These are phyloP conservation scores for Gambelia wislizenii DNA, from an alignment of 2,797 vertebrate genomes.

Conservation along the genomic window DNA sequence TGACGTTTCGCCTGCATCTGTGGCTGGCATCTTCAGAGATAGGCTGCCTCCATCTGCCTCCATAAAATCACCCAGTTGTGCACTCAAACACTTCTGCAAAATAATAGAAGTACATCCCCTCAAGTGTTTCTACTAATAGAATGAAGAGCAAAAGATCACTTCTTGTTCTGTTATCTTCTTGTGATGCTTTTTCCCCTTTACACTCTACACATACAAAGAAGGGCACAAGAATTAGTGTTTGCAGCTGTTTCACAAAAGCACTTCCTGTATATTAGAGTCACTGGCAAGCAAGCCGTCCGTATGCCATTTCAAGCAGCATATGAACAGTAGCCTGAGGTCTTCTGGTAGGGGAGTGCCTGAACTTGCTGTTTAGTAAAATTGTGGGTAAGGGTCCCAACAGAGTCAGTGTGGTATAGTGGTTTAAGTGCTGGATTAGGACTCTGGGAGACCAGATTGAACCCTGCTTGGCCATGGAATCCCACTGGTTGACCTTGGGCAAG, in stretches of 20 bases:
- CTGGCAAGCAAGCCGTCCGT: neutral
- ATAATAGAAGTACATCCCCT: neutral
- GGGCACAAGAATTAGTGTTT: neutral
- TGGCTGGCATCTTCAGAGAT: too few species aligned
- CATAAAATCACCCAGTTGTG: neutral
- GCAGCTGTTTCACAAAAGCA: neutral
- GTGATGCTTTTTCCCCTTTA: neutral
- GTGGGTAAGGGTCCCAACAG: too few species aligned
- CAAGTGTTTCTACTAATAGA: neutral
- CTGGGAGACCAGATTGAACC: too few species aligned
- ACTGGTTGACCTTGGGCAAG: too few species aligned
- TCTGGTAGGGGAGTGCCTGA: neutral
- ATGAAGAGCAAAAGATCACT: neutral
- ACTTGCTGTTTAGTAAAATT: too few species aligned
- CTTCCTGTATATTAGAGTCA: neutral
- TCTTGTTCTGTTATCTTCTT: neutral
- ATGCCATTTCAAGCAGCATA: neutral
- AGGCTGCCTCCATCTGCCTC: neutral
- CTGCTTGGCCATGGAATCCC: too few species aligned
- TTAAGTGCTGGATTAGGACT: too few species aligned
- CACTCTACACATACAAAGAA: neutral
- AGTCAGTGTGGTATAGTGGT: too few species aligned
- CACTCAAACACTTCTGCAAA: neutral
- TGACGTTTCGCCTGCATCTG: too few species aligned
- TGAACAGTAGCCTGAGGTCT: neutral